Evolutionary conservation across 2,113 vertebrate species (phyloP), one percentile per base, ranked within the genome.

Genomic region (Athene noctua): DNA sequence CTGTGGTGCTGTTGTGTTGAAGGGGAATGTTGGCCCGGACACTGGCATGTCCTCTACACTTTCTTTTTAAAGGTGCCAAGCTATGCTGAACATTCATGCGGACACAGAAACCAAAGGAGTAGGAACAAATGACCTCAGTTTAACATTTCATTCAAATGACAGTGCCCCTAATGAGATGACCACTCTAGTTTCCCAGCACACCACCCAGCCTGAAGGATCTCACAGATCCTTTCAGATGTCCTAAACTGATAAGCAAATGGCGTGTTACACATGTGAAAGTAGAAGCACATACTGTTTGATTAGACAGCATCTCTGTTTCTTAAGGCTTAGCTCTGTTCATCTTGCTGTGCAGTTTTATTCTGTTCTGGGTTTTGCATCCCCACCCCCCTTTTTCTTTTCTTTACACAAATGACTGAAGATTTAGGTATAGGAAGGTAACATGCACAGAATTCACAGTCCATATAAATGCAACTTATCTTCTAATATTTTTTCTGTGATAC

Each of bases 121-220:
- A 65, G 83, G 66, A 86, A 65, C 30, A 83, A 92, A 86, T 94
- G 75, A 89, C 73, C 70, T 95, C 55, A 80, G 86, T 89, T 94
- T 79, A 96, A 73, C 36, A 40, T 93, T 78, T 93, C 72, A 80
- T 90, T 80, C 79, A 86, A 78, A 80, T 94, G 90, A 80, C 77
- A 67, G 82, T 55, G 19, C 34, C 44, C 22, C 5, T 27, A 74
- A 32, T 68, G 65, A 59, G 34, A 68, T 93, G 61, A 59, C 61
- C 8, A 3, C 68, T 57, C 38, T 27, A 30, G 68, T 93, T 94
- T 84, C 88, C 58, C 59, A 84, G 38, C 29, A 34, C 6, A 34
- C 26, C 27, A 9, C n/a, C 42, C 68, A 61, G 44, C 47, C 47
- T 91, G 52, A 57, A 78, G n/a, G 55, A 91, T 74, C 77, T 86